phyloP scores from a whole-genome alignment of 2,888 invertebrate species.

The Noctua pronuba region DNA sequence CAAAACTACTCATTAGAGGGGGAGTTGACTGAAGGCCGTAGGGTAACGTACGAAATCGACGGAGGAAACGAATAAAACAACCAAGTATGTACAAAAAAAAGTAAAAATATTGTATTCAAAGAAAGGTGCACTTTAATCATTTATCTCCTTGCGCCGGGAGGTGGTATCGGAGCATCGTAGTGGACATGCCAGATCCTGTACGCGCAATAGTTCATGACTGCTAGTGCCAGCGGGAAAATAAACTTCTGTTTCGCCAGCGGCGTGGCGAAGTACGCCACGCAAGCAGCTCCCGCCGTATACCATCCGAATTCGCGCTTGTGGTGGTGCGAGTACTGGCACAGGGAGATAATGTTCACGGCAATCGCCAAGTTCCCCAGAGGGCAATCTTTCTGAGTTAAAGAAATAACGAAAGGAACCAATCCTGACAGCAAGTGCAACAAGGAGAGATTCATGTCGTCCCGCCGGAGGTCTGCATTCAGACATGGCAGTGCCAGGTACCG shows the following conservation, averaged over 20 bases:
- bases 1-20: not conserved
- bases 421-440: slow-evolving; percentile 80
- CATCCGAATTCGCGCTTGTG: slow-evolving; percentile 79
- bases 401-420: slow-evolving; percentile 79
- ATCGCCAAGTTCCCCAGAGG: slow-evolving; percentile 78
- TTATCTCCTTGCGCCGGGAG: not conserved
- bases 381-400: slow-evolving; percentile 78
- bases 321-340: slow-evolving; percentile 75
- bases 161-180: slow-evolving; percentile 10
- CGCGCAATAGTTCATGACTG: slow-evolving; percentile 82
- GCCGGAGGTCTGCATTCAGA: slow-evolving; percentile 82
- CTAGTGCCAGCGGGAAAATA: slow-evolving; percentile 80
- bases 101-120: slow-evolving; percentile 14
- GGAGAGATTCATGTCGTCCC: slow-evolving; percentile 71
- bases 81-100: not conserved
- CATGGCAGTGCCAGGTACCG: slow-evolving; percentile 82
- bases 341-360: slow-evolving; percentile 79
- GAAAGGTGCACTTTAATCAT: not conserved
- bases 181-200: slow-evolving; percentile 75
- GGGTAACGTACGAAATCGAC: not conserved
- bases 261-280: slow-evolving; percentile 78
- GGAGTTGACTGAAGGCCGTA: not conserved
- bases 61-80: not conserved
- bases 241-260: slow-evolving; percentile 71
- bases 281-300: slow-evolving; percentile 80